Conservation (phyloP, 2,797 vertebrate genomes). For the Syngnathus acus region DNA sequence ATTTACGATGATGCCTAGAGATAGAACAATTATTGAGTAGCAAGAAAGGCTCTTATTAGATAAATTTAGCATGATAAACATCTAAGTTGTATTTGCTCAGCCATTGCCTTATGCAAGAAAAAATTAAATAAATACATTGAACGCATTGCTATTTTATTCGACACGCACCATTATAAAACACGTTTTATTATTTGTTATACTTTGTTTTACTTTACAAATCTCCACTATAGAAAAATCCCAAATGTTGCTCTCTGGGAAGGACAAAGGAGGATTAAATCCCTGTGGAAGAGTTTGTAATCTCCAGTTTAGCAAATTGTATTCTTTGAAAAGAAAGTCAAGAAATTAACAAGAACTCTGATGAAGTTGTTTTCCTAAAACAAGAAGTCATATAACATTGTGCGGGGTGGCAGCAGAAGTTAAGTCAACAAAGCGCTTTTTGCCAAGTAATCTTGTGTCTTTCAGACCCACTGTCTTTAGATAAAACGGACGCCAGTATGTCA, state of each 20-base stretch:
- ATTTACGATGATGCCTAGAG: no score
- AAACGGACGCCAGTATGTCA: constrained; percentile 51
- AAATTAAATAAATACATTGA: background rate
- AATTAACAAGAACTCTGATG: background rate
- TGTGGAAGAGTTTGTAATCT: background rate
- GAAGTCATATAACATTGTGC: constrained; percentile 3
- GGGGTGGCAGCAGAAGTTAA: constrained; percentile 1
- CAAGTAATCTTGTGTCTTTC: background rate
- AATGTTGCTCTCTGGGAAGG: background rate
- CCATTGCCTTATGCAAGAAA: background rate
- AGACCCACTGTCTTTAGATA: constrained; percentile 18
- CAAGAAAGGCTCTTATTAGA: background rate
- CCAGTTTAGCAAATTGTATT: background rate
- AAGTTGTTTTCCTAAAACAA: constrained; percentile 1
- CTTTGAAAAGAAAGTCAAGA: constrained; percentile 1
- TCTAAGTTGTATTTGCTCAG: background rate
- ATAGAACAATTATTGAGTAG: no score
- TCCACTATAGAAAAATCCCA: background rate
- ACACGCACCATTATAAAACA: background rate
- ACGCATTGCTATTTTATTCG: background rate
- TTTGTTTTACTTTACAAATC: background rate
- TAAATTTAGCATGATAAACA: background rate
- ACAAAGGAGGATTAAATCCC: background rate
- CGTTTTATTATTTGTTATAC: background rate
- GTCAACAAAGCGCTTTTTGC: constrained; percentile 1